Conservation (phyloP, 2,113 vertebrate species). For the Bos indicus region DNA sequence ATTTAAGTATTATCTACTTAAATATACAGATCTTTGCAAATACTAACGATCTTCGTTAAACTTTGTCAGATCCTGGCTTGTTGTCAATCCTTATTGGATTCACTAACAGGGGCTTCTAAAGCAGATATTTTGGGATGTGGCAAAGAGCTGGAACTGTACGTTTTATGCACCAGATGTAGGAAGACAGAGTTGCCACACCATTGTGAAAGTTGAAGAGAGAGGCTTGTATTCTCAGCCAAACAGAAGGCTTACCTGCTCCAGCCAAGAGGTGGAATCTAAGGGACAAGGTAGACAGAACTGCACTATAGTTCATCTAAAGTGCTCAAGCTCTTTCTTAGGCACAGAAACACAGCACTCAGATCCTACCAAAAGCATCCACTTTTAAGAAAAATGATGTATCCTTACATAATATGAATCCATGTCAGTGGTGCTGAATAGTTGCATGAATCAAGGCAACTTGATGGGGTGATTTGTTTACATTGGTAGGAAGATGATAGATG, state of each 20-base stretch:
- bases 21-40: background rate
- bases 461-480: background rate
- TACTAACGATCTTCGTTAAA: background rate
- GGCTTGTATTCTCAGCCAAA: background rate
- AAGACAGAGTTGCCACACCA: background rate
- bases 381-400: background rate
- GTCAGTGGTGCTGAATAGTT: background rate
- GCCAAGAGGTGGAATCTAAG: background rate
- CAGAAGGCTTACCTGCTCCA: background rate
- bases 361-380: background rate
- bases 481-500: background rate
- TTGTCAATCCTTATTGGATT: background rate
- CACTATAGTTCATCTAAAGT: background rate
- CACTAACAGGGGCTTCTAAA: background rate
- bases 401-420: background rate
- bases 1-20: background rate
- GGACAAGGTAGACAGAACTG: background rate
- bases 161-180: background rate
- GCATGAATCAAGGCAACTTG: background rate
- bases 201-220: background rate
- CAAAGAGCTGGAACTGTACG: background rate
- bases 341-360: background rate
- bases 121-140: slow-evolving; percentile 45
- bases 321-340: background rate
- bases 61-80: background rate